phyloP scores from a whole-genome alignment of 2,888 invertebrate species.

The Drosophila mercatorum region DNA sequence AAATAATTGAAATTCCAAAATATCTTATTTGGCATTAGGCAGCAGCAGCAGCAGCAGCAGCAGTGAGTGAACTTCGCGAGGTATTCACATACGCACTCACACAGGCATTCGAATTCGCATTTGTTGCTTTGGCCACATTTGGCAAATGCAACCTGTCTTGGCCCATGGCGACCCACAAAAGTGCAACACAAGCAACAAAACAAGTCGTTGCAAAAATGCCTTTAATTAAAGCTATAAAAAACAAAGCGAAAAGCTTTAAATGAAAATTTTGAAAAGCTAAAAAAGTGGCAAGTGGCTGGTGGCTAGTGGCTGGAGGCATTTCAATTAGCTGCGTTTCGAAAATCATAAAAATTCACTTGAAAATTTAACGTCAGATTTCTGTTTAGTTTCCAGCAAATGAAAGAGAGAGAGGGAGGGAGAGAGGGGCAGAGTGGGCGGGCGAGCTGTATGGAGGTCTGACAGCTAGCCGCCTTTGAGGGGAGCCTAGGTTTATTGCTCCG shows the following conservation, averaged over 20 bases:
- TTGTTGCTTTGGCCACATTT: constrained; percentile 52
- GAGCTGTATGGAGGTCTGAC: not conserved
- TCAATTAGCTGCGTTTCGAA: constrained; percentile 70
- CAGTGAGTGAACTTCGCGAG: constrained; percentile 48
- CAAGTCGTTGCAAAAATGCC: constrained; percentile 61
- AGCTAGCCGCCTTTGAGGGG: constrained; percentile 29
- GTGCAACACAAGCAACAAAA: constrained; percentile 21
- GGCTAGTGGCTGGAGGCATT: constrained; percentile 72
- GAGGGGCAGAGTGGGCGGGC: not conserved
- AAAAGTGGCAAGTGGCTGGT: constrained; percentile 18
- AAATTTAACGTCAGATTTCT: constrained; percentile 49
- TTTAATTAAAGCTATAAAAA: constrained; percentile 64
- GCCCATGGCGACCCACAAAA: constrained; percentile 76
- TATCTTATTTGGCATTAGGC: constrained; percentile 68
- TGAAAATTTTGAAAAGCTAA: constrained; percentile 24
- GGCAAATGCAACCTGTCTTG: constrained; percentile 73
- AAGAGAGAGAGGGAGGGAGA: too few relatives aligned
- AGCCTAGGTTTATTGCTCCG: constrained; percentile 34
- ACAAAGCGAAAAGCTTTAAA: constrained; percentile 10
- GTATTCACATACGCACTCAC: constrained; percentile 21
- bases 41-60: constrained; percentile 4
- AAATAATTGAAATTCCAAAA: constrained; percentile 73
- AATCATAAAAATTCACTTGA: constrained; percentile 55
- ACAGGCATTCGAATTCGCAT: constrained; percentile 12
- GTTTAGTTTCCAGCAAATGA: constrained; percentile 45